Percentiles rank a stretch among this genome's conserved stretches.
These are phyloP conservation scores for Bothrops jararaca DNA, from an alignment of 2,113 vertebrate species.

Conservation along the genomic window DNA sequence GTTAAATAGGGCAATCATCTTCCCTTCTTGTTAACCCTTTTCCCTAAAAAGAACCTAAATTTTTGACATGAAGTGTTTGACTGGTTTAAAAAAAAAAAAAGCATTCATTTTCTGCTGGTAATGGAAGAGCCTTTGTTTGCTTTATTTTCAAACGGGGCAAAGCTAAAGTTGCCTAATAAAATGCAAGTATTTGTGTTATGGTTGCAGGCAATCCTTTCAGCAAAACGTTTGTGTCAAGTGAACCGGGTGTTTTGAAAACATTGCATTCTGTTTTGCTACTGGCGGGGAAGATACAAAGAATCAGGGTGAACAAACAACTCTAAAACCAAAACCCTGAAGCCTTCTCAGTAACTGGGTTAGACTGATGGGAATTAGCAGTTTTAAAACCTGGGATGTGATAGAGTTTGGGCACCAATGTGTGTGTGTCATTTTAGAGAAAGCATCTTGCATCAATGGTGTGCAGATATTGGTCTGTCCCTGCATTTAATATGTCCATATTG, in stretches of 20 bases:
- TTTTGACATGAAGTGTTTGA: not conserved
- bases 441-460: not conserved
- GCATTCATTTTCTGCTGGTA: not conserved
- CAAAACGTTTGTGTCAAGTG: not conserved
- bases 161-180: not conserved
- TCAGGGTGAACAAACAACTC: not conserved
- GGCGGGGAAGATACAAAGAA: not conserved
- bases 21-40: not conserved
- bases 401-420: not conserved
- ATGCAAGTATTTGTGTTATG: not conserved
- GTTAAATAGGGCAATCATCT: not conserved
- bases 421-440: not conserved
- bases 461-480: not conserved
- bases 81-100: too few species aligned
- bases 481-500: not conserved
- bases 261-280: not conserved
- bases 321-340: not conserved
- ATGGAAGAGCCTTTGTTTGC: not conserved
- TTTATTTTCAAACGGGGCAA: not conserved
- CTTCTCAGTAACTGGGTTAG: not conserved
- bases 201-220: not conserved
- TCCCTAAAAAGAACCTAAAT: not conserved
- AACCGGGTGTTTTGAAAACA: not conserved
- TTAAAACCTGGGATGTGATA: not conserved
- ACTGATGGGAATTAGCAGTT: not conserved